Evolutionary conservation across 2,888 invertebrate genomes (phyloP).

Genomic region (Bombylius major): DNA sequence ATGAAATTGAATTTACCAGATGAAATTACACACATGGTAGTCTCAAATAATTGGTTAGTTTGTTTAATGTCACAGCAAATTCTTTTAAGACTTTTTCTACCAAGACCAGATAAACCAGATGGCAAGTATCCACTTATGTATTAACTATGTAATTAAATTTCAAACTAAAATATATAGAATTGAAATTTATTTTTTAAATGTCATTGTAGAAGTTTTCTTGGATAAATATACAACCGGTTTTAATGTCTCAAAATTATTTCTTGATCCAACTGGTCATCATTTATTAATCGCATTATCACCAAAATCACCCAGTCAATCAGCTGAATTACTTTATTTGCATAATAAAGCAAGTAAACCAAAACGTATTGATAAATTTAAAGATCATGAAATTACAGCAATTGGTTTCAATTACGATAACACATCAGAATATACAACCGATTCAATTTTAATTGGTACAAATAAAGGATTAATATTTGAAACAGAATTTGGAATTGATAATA

Average conservation of each 20-base stretch:
- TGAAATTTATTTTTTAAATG: neutral
- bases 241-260: constrained; percentile 29
- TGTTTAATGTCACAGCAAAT: constrained; percentile 73
- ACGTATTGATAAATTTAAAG: constrained; percentile 38
- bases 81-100: constrained; percentile 68
- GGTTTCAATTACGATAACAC: constrained; percentile 74
- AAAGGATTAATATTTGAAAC: constrained; percentile 85
- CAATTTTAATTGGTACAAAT: constrained; percentile 79
- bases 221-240: constrained; percentile 32
- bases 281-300: constrained; percentile 58
- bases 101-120: constrained; percentile 62
- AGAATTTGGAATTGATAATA: constrained; percentile 63
- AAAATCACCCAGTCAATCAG: constrained; percentile 37
- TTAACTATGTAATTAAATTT: no score
- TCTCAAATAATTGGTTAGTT: constrained; percentile 70
- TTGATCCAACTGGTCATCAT: constrained; percentile 82
- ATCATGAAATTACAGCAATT: constrained; percentile 77
- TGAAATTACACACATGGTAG: constrained; percentile 65
- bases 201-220: constrained; percentile 25
- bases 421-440: constrained; percentile 58
- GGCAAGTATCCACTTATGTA: constrained; percentile 41
- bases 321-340: constrained; percentile 72
- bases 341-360: constrained; percentile 63
- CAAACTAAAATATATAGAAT: no score
- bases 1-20: constrained; percentile 69